Conservation (phyloP, 2,888 invertebrate species). For the Platynereis dumerilii region DNA sequence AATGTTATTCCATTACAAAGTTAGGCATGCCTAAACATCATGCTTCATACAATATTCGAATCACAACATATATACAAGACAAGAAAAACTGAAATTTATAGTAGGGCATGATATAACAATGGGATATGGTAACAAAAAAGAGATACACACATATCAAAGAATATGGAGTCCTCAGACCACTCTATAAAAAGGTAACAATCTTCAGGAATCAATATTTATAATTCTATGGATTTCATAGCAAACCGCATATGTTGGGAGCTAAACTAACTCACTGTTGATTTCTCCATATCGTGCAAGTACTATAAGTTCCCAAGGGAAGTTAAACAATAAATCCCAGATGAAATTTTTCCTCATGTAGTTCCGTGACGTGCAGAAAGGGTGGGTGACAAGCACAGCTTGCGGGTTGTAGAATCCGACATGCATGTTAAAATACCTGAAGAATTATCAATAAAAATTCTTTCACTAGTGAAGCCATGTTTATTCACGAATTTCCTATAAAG, state of each 20-base stretch:
- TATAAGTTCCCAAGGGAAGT: slow-evolving; percentile 36
- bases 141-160: too few relatives aligned
- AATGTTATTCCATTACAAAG: neutral
- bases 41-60: slow-evolving; percentile 34
- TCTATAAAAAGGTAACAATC: too few relatives aligned
- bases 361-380: slow-evolving; percentile 30
- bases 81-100: too few relatives aligned
- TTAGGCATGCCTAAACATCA: slow-evolving; percentile 6
- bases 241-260: too few relatives aligned
- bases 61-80: slow-evolving; percentile 30
- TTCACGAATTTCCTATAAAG: too few relatives aligned
- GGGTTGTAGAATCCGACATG: slow-evolving; percentile 34
- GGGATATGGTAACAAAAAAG: too few relatives aligned
- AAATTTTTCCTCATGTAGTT: slow-evolving; percentile 35
- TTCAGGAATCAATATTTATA: too few relatives aligned
- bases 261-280: slow-evolving; percentile 1
- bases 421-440: slow-evolving; percentile 34
- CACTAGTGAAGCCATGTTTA: too few relatives aligned
- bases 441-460: too few relatives aligned
- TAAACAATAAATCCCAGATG: slow-evolving; percentile 30
- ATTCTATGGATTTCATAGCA: too few relatives aligned
- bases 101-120: too few relatives aligned
- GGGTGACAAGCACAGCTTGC: slow-evolving; percentile 31
- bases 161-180: too few relatives aligned
- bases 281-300: slow-evolving; percentile 10